Evolutionary conservation across 2,888 invertebrate genomes (phyloP).

Genomic region (Himalopsyche anomala): DNA sequence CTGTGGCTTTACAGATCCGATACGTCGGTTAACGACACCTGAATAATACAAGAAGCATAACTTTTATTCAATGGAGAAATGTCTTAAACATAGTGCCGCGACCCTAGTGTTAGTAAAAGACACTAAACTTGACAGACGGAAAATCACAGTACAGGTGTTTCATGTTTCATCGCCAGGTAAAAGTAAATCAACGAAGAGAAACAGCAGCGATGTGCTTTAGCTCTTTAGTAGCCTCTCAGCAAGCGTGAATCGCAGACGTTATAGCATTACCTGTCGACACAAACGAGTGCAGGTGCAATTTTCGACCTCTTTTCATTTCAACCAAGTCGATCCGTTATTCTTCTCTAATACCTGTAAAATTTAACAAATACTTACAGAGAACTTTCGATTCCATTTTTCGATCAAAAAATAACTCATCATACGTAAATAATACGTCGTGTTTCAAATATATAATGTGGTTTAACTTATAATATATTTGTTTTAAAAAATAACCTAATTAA

Average conservation of each 20-base stretch:
- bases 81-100: background rate
- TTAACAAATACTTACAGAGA: background rate
- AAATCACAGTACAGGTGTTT: slow-evolving; percentile 9
- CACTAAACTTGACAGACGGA: background rate
- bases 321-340: background rate
- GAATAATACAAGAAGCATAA: too few relatives aligned
- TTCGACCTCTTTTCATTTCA: slow-evolving; percentile 26
- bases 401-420: too few relatives aligned
- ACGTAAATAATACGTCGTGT: background rate
- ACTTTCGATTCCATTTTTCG: background rate
- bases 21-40: too few relatives aligned
- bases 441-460: background rate
- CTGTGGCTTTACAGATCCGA: too few relatives aligned
- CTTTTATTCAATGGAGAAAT: background rate
- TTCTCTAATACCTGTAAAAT: background rate
- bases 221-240: background rate
- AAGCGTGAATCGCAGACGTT: background rate
- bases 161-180: background rate
- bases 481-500: background rate
- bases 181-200: slow-evolving; percentile 4
- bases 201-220: background rate
- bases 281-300: slow-evolving; percentile 16
- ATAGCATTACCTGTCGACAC: background rate
- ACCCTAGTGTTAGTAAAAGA: background rate
- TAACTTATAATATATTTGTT: background rate